Evolutionary conservation across 2,113 vertebrate genomes (phyloP).

Genomic region (Eolophus roseicapilla): DNA sequence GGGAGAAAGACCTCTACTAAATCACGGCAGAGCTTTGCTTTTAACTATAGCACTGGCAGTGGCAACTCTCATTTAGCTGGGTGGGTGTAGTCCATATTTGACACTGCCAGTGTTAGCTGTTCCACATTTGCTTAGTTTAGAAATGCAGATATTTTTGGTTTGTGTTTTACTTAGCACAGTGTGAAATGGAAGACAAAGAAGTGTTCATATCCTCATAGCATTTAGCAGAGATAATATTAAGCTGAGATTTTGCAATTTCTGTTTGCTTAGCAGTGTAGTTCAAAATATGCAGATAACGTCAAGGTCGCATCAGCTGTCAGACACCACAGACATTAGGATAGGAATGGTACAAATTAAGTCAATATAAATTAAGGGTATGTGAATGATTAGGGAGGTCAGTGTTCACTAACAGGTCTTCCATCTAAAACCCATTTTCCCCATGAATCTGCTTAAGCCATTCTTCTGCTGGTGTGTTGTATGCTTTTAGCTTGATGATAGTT

Average conservation of each 20-base stretch:
- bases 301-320: background rate
- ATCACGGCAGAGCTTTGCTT: background rate
- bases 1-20: constrained; percentile 8
- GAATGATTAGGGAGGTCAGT: background rate
- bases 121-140: background rate
- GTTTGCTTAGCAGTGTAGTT: background rate
- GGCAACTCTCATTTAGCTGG: background rate
- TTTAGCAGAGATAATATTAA: background rate
- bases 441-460: background rate
- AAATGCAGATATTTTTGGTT: background rate
- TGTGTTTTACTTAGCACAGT: background rate
- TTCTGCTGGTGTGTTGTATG: background rate
- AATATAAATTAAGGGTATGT: background rate
- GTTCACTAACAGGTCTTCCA: background rate
- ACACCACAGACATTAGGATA: background rate
- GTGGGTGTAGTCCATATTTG: accelerated
- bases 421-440: background rate
- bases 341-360: background rate
- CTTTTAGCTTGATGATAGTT: background rate
- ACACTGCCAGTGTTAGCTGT: background rate
- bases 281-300: background rate
- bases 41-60: background rate
- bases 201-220: background rate
- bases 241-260: background rate
- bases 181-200: background rate